Evolutionary conservation across 2,113 vertebrate species (phyloP), one percentile per base, ranked within the genome.

Genomic region (Gymnocephalus cernua): DNA sequence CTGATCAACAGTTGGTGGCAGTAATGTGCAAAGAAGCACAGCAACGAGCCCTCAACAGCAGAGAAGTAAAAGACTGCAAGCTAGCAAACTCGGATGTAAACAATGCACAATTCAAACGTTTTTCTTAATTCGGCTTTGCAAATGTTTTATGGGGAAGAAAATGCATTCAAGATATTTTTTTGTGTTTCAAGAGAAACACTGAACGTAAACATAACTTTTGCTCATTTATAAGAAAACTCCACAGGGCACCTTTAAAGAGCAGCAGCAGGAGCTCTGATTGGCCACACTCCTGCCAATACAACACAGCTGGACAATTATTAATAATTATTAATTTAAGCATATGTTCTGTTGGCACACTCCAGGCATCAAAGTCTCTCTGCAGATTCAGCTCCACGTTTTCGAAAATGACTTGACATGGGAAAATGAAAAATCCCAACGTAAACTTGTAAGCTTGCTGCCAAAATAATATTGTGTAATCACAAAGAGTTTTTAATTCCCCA

Each of bases 381-480:
- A 8, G 15, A 25, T 48, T 57, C 47, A 72, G 32, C 21, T 48
- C 63, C 62, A 1, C 11, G 1, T 12, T 59, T 32, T 32, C 44
- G 1, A 77, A 80, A 65, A 62, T 29, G 0, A 48, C 27, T 27
- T 19, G 2, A 64, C 19, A 48, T 9, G 29, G 53, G 64, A 77
- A 68, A 80, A 65, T 3, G 7, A 63, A 79, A 63, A 83, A 50
- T 45, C 61, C 59, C 62, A 41, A 41, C 3, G 5, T 0, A 8
- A 32, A 59, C 9, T 32, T 32, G 32, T 32, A 6, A 32, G 32
- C 23, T n/a, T n/a, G 6, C 69, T 67, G 71, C 65, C 44, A 74
- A 82, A 88, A 79, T 57, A 79, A 65, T 7, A 13, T 32, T 21
- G 45, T 56, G 21, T 35, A 38, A 59, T 53, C 41, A 66, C 56